Base-by-base conservation (phyloP, 2,797 vertebrate species). In the Scleropages formosus region DNA sequence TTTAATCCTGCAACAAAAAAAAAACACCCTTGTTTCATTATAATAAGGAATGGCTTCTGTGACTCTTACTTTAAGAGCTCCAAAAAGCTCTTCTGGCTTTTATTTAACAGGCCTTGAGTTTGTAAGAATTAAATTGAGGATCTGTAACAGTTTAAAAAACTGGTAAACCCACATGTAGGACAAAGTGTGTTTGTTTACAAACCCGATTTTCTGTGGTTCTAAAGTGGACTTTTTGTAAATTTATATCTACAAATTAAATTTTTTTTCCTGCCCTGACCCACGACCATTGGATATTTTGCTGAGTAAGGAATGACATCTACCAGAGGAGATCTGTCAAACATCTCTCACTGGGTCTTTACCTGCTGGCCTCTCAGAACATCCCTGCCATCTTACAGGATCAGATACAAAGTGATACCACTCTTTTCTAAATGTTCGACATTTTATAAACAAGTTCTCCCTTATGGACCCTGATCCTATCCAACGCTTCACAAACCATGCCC, bases 261-360 rank as follows among this genome's bases (percentile, higher is more conserved):
- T 59, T 53, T 44, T 71, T 58, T 49, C 18, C 51, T 71, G 49
- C 49, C 24, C 31, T 51, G 67, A 46, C 46, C 67, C 6, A 10
- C 59, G 31, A 59, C 51, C 68, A 53, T 18, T 7, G 39, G 51
- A 31, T 58, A 27, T 71, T 44, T 31, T 59, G 69, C 26, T 56
- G 51, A 39, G 69, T 18, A 59, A 16, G 31, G 26, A 71, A 15
- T 1, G 69, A 10, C 51, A 58, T 22, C 18, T 27, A 20, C 31
- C 18, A 16, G 26, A 71, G 31, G n/a, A 56, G 66, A 20, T 18
- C 24, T 10, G 16, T 71, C 22, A 10, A 15, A 49, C 51, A 1
- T 58, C 53, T 59, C 13, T 4, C 74, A 51, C 51, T 46, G 31
- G 47, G 12, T 60, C 65, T n/a, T 44, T 53, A 68, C 67, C 47